A percentile compares a stretch with the other conserved stretches of the same genome.
phyloP scores from a whole-genome alignment of 2,888 invertebrate genomes.

The Tuta absoluta region DNA sequence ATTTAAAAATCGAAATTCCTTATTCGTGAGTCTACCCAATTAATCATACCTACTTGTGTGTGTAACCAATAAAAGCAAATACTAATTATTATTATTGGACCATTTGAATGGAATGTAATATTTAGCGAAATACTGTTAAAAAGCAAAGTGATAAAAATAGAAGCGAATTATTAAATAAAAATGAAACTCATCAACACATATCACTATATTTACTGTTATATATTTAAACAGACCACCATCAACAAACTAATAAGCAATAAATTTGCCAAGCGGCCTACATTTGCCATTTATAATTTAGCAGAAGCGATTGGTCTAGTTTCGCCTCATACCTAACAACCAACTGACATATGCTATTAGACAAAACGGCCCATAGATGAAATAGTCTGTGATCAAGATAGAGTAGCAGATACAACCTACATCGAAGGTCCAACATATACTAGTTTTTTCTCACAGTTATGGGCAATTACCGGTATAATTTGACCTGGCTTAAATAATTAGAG shows the following conservation, averaged over 20 bases:
- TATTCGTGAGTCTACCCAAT: neutral
- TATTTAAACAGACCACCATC: neutral
- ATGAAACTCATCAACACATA: neutral
- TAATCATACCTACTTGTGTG: neutral
- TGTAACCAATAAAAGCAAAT: neutral
- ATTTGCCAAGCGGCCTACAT: slow-evolving; percentile 50
- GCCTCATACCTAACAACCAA: slow-evolving; percentile 17
- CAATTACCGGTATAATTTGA: no score
- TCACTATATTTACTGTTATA: neutral
- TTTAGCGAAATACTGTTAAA: neutral
- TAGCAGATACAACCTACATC: no score
- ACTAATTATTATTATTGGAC: neutral
- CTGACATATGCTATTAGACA: slow-evolving; percentile 9
- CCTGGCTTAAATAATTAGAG: no score
- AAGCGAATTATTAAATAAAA: neutral
- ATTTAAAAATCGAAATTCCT: neutral
- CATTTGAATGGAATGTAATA: neutral
- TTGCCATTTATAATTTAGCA: slow-evolving; percentile 52
- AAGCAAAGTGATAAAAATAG: neutral
- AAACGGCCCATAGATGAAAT: slow-evolving; percentile 1
- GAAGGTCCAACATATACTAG: no score
- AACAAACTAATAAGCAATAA: slow-evolving; percentile 38
- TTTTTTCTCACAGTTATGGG: no score
- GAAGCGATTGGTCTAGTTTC: slow-evolving; percentile 41
- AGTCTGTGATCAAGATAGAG: neutral